Conservation (phyloP, 2,113 vertebrate species). For the Austrofundulus limnaeus region DNA sequence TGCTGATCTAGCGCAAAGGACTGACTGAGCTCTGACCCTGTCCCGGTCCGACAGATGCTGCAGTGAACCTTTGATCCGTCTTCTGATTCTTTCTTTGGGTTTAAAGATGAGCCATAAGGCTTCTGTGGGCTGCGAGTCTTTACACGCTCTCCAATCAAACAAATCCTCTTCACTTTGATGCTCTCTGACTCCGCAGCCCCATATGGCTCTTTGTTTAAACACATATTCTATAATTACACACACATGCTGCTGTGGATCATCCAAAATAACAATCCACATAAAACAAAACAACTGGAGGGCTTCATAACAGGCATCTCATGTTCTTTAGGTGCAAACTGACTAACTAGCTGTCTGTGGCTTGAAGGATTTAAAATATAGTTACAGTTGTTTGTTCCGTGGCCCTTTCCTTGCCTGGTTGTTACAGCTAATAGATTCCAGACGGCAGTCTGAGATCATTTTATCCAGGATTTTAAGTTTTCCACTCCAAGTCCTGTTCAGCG, state of each 20-base stretch:
- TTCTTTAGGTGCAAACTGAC: slow-evolving; percentile 51
- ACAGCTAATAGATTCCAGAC: slow-evolving; percentile 67
- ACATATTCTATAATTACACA: slow-evolving; percentile 67
- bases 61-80: slow-evolving; percentile 58
- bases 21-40: slow-evolving; percentile 29
- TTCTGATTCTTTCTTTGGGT: slow-evolving; percentile 49
- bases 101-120: slow-evolving; percentile 44
- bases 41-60: slow-evolving; percentile 25
- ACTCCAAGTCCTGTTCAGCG: slow-evolving; percentile 30
- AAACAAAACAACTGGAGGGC: slow-evolving; percentile 50
- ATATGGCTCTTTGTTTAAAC: slow-evolving; percentile 54
- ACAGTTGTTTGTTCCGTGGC: slow-evolving; percentile 29
- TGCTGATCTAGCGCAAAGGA: slow-evolving; percentile 3
- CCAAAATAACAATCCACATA: slow-evolving; percentile 63
- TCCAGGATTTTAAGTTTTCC: slow-evolving; percentile 40
- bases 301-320: slow-evolving; percentile 35
- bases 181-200: slow-evolving; percentile 34
- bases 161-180: slow-evolving; percentile 65
- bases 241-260: slow-evolving; percentile 39
- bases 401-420: slow-evolving; percentile 19
- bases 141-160: slow-evolving; percentile 64
- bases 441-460: slow-evolving; percentile 67
- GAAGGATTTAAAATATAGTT: slow-evolving; percentile 15
- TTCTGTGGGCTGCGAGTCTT: slow-evolving; percentile 39
- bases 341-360: slow-evolving; percentile 43